Evolutionary conservation across 2,888 invertebrate genomes (phyloP).

Genomic region (Megaustenia siamemsis): DNA sequence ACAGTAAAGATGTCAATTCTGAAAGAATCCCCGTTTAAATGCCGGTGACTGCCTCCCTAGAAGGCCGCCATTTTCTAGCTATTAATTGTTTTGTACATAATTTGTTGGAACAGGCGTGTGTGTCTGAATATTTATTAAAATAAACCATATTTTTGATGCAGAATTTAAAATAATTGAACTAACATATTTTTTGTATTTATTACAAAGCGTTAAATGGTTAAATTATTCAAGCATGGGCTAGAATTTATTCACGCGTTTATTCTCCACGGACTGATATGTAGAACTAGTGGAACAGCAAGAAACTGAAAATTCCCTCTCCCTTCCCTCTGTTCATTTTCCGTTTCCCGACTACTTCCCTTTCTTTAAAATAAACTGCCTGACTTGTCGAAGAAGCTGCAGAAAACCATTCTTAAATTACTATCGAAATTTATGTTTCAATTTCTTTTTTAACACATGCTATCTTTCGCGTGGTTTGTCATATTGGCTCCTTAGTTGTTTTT

Average conservation of each 20-base stretch:
- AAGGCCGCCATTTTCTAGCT: slow-evolving; percentile 52
- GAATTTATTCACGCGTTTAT: slow-evolving; percentile 19
- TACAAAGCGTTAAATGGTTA: neutral
- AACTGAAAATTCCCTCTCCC: neutral
- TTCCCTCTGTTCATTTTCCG: too few relatives aligned
- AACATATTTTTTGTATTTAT: neutral
- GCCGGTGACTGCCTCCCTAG: slow-evolving; percentile 49
- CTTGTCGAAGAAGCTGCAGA: too few relatives aligned
- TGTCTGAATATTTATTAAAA: neutral
- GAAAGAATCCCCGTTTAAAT: slow-evolving; percentile 29
- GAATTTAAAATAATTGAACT: neutral
- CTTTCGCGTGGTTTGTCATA: too few relatives aligned
- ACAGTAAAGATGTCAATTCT: slow-evolving; percentile 2
- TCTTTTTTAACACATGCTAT: too few relatives aligned
- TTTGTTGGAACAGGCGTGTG: neutral
- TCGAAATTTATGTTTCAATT: too few relatives aligned
- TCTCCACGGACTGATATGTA: slow-evolving; percentile 8
- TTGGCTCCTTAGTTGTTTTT: too few relatives aligned
- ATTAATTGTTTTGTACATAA: neutral
- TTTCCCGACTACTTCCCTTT: too few relatives aligned
- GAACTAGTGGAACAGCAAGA: slow-evolving; percentile 15
- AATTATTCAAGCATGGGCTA: neutral
- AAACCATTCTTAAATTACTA: too few relatives aligned
- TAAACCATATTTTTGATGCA: too few relatives aligned
- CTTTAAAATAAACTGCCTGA: too few relatives aligned